Conservation (phyloP, 2,888 invertebrate species). For the Brachynemurus nebulosus region DNA sequence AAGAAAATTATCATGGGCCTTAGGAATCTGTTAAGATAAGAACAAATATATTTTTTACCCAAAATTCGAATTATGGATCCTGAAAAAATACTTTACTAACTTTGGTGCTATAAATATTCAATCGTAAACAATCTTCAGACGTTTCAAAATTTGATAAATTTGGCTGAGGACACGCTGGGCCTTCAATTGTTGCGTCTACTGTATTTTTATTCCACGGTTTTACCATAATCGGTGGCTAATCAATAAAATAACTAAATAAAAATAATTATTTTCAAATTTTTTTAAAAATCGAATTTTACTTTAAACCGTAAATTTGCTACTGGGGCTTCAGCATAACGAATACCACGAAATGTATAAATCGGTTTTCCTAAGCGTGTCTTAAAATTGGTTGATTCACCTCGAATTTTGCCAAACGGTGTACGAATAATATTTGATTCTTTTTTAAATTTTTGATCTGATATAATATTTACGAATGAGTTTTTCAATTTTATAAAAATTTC, state of each 20-base stretch:
- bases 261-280: no score
- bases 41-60: no score
- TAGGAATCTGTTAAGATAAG: neutral
- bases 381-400: neutral
- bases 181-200: conserved; percentile 27
- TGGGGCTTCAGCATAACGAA: conserved; percentile 23
- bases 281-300: no score
- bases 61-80: no score
- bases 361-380: conserved; percentile 7
- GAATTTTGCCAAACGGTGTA: neutral
- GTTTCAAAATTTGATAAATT: conserved; percentile 23
- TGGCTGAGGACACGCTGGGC: conserved; percentile 28
- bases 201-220: conserved; percentile 25
- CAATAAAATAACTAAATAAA: no score
- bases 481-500: no score
- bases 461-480: no score
- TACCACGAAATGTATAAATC: conserved; percentile 16
- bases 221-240: conserved; percentile 28
- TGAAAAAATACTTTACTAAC: no score
- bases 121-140: conserved; percentile 47
- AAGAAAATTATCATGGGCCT: conserved; percentile 18
- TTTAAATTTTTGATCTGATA: no score
- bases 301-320: conserved; percentile 28
- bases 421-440: neutral
- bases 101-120: conserved; percentile 45